These are phyloP conservation scores for Acrocephalus scirpaceus DNA, from an alignment of 2,797 vertebrate genomes.

Conservation along the genomic window DNA sequence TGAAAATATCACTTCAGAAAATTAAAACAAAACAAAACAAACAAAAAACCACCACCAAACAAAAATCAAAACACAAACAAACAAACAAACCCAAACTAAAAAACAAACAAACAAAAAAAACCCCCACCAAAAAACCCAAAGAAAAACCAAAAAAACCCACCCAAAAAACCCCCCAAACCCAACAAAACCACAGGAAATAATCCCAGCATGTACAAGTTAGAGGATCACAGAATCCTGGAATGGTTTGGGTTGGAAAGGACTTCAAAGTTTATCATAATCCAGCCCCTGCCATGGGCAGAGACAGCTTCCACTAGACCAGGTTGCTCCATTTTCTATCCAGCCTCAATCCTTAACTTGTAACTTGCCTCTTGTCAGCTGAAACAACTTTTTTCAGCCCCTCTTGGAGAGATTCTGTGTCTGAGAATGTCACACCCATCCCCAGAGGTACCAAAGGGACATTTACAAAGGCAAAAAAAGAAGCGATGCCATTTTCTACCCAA, in stretches of 20 bases:
- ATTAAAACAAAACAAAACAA: neutral
- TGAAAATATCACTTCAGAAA: neutral
- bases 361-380: neutral
- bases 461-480: neutral
- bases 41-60: too few species aligned
- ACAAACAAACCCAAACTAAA: too few species aligned
- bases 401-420: neutral
- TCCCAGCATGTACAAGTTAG: neutral
- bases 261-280: neutral
- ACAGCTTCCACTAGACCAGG: neutral
- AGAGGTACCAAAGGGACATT: neutral
- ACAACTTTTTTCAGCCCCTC: rapidly evolving
- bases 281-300: neutral
- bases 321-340: rapidly evolving
- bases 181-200: neutral
- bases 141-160: too few species aligned
- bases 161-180: too few species aligned
- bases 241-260: neutral
- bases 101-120: neutral
- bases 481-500: rapidly evolving
- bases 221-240: neutral
- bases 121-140: neutral
- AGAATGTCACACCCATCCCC: neutral
- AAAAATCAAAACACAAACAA: too few species aligned
- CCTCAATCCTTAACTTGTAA: neutral